Evolutionary conservation across 2,888 invertebrate genomes (phyloP), one percentile per base, ranked within the genome.

Genomic region (Limenitis arthemis): DNA sequence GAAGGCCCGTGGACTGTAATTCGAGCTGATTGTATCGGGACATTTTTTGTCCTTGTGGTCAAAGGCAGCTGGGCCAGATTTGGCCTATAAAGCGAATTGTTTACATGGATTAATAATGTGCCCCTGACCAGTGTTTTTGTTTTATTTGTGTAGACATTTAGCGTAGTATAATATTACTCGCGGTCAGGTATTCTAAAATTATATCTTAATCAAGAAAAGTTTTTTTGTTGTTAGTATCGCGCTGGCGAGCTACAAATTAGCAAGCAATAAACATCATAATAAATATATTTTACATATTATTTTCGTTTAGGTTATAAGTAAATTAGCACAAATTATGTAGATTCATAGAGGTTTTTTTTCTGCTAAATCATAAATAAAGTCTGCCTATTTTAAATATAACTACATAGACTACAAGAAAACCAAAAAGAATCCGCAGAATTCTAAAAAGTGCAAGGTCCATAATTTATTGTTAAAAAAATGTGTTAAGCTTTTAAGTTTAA

Each of bases 1-100:
- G 63, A 61, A 66, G 65, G 64, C 73, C 77, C 78, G 68, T 77
- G 77, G 80, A 75, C 75, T 77, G 85, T 80, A 86, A 86, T 75
- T 73, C 75, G 85, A 85, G 77, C 86, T 83, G 85, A 85, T 85
- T 73, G 72, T 85, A 86, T 85, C 86, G 69, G 73, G 63, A 69
- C 69, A 70, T 69, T 85, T 84, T 86, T 85, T 85, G 80, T 70
- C 68, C 70, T 70, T 82, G 85, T 72, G 84, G 86, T 85, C 83
- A 83, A 76, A 66, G 70, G 73, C 86, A 86, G 85, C 84, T 86
- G 86, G 75, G 70, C 66, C 68, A 70, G 75, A 75, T 58, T 62
- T 61, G 47, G 61, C 55, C 61, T 61, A 59, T 59, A 56, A 61
- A 51, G 55, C 41, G 44, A 73, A 77, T 77, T 79, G 75, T 79